Evolutionary conservation across 2,113 vertebrate species (phyloP).

Genomic region (Ifrita kowaldi): DNA sequence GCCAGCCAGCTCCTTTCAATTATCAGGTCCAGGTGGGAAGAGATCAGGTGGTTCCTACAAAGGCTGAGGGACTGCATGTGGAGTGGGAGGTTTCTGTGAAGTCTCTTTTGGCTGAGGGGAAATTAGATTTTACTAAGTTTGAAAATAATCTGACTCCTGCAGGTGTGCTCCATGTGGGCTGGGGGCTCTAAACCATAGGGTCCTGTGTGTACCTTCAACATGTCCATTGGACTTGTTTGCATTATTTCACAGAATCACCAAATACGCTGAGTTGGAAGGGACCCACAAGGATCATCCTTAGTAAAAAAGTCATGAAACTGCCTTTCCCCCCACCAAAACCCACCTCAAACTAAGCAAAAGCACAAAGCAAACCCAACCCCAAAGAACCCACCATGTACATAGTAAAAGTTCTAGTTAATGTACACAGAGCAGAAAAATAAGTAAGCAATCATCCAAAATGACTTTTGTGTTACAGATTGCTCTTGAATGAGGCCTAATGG

Average conservation of each 20-base stretch:
- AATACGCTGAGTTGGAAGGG: background rate
- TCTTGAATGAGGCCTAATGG: slow-evolving; percentile 12
- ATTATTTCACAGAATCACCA: background rate
- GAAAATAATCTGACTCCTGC: background rate
- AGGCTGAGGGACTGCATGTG: background rate
- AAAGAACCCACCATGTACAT: background rate
- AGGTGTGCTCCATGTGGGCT: background rate
- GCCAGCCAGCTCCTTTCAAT: slow-evolving; percentile 17
- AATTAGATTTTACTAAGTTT: background rate
- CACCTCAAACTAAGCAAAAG: background rate
- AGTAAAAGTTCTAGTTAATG: slow-evolving; percentile 5
- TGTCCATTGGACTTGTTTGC: background rate
- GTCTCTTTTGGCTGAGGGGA: background rate
- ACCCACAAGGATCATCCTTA: background rate
- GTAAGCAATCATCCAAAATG: slow-evolving; percentile 18
- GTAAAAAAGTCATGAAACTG: background rate
- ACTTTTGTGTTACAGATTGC: slow-evolving; percentile 1
- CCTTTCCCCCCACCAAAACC: background rate
- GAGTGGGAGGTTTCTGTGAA: background rate
- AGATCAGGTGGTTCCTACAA: background rate
- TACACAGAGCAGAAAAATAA: background rate
- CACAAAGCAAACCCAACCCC: background rate
- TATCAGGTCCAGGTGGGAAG: slow-evolving; percentile 31
- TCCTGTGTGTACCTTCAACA: background rate
- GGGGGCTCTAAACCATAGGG: background rate